Evolutionary conservation across 2,888 invertebrate species (phyloP), one percentile per base, ranked within the genome.

Genomic region (Athalia circularis): DNA sequence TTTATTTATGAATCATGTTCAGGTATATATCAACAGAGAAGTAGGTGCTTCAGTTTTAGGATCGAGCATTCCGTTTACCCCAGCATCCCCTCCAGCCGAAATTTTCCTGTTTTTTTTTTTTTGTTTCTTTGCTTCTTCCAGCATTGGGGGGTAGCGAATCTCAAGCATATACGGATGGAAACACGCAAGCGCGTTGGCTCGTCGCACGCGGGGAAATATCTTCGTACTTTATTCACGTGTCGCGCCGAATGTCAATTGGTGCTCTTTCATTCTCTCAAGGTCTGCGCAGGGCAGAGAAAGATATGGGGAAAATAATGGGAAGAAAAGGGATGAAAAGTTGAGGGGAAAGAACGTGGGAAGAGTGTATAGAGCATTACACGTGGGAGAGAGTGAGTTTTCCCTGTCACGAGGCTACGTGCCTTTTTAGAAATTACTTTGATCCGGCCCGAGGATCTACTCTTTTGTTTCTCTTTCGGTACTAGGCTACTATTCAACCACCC

Each of bases 41-140:
- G 65, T 50, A 76, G 80, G 77, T 72, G 77, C 79, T 80, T 79
- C 43, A 79, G 74, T 72, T 70, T 72, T 70, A 65, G 77, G 80
- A 80, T 80, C 80, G 9, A 54, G 54, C 43, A 29, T 68, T 43
- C 52, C 68, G 50, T 68, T 43, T 65, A 15, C 74, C 61, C 29
- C 76, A 65, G 64, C 62, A 57, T 57, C 4, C n/a, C 50, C 59
- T 0, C 7, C 72, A 7, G 0, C 57, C 45, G 15, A 15, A 13
- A 47, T 48, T 50, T 52, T 50, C 29, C 8, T 15, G n/a, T 61
- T 29, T 52, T 48, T 62, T 29, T 62, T 15, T 59, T 6, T 3
- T 9, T 59, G 9, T 65, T 45, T 48, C 29, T 65, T 8, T n/a
- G 47, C 48, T 48, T 47, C 65, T 13, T 48, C 29, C 48, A 48